Conservation (phyloP, 2,797 vertebrate species). For the Chelon labrosus region DNA sequence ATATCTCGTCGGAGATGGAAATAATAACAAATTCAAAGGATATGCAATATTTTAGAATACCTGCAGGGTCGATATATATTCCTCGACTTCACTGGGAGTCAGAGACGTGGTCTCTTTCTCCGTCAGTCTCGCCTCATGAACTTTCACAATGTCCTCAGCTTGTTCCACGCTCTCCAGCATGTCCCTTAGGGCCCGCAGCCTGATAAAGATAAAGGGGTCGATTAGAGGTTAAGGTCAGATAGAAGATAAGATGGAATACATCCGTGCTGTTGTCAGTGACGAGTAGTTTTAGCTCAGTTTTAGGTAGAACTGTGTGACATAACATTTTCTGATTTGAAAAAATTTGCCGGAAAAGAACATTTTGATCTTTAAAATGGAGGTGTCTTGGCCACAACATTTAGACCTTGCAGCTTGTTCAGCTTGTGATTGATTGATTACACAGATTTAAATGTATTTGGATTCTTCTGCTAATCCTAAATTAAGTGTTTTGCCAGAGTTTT, state of each 20-base stretch:
- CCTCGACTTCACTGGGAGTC: slow-evolving; percentile 89
- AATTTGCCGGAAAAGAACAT: too few species aligned
- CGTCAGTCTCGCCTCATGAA: slow-evolving; percentile 92
- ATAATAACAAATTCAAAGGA: neutral
- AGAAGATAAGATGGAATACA: neutral
- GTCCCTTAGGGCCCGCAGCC: slow-evolving; percentile 87
- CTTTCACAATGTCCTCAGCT: slow-evolving; percentile 93
- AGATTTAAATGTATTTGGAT: neutral
- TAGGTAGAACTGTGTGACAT: too few species aligned
- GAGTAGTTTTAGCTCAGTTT: too few species aligned
- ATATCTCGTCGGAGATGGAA: neutral
- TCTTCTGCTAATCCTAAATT: neutral
- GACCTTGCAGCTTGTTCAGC: neutral
- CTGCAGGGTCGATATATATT: slow-evolving; percentile 83
- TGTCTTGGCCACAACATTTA: neutral
- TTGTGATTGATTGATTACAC: neutral
- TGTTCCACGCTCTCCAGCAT: slow-evolving; percentile 90
- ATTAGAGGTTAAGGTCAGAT: too few species aligned
- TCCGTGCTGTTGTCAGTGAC: neutral
- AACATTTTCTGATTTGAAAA: too few species aligned
- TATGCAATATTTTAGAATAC: slow-evolving; percentile 40
- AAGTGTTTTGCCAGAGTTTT: neutral
- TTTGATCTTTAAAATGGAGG: too few species aligned
- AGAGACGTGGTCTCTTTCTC: slow-evolving; percentile 96
- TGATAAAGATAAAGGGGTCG: slow-evolving; percentile 53